Conservation (phyloP, 2,113 vertebrate genomes). For the Hippocampus abdominalis region DNA sequence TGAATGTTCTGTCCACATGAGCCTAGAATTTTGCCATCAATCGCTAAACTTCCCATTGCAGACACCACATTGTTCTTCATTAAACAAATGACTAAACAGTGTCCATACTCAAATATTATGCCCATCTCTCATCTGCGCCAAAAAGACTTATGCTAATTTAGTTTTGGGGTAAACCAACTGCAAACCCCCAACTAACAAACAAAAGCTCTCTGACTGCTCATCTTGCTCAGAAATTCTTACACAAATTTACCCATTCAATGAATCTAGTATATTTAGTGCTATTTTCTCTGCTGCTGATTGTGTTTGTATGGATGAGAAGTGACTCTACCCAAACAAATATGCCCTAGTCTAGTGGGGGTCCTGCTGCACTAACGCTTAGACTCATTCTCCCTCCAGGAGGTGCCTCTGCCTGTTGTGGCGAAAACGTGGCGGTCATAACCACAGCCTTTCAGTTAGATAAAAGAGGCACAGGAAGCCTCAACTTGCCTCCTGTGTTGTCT, state of each 20-base stretch:
- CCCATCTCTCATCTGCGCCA: not conserved
- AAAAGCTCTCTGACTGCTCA: not conserved
- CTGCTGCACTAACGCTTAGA: slow-evolving; percentile 25
- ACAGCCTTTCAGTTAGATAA: slow-evolving; percentile 72
- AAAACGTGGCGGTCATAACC: slow-evolving; percentile 57
- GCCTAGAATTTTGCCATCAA: not conserved
- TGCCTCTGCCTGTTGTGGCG: slow-evolving; percentile 48
- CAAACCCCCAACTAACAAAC: not conserved
- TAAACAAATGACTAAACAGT: not conserved
- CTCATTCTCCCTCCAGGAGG: slow-evolving; percentile 48
- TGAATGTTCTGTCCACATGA: not conserved
- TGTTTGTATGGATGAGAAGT: slow-evolving; percentile 11
- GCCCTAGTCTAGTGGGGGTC: slow-evolving; percentile 15
- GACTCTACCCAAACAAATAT: slow-evolving; percentile 16
- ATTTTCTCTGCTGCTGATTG: slow-evolving; percentile 6
- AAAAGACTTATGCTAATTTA: not conserved
- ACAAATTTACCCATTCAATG: not conserved
- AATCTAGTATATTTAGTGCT: not conserved
- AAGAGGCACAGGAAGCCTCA: slow-evolving; percentile 75
- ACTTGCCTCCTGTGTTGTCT: slow-evolving; percentile 36
- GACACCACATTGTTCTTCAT: not conserved
- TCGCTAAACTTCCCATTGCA: not conserved
- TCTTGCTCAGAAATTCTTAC: not conserved
- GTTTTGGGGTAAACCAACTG: not conserved
- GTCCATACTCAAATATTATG: not conserved